Evolutionary conservation across 2,888 invertebrate genomes (phyloP).

Genomic region (Acleris laterana): DNA sequence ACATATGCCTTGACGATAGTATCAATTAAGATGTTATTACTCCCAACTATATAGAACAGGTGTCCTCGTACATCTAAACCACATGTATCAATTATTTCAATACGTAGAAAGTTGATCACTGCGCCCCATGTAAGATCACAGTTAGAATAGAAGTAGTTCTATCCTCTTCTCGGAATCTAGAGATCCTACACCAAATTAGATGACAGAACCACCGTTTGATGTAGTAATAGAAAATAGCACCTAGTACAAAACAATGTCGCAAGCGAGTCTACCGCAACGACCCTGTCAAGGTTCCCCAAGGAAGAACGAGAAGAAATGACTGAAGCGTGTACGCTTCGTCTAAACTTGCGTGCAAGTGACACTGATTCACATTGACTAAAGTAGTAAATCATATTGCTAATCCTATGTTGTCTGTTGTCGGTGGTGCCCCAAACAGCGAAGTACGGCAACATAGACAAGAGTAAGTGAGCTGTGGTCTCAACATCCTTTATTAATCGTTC

Average conservation of each 20-base stretch:
- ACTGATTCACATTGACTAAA: conserved; percentile 1
- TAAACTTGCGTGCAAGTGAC: not conserved
- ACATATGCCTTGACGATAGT: no score
- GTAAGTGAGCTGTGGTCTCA: conserved; percentile 85
- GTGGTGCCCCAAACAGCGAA: conserved; percentile 83
- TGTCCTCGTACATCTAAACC: no score
- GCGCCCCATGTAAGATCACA: no score
- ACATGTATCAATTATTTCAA: no score
- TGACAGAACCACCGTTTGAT: conserved; percentile 3
- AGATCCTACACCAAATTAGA: no score
- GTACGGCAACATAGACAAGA: conserved; percentile 79
- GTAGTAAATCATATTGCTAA: conserved; percentile 53
- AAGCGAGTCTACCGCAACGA: conserved; percentile 5
- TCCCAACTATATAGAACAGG: no score
- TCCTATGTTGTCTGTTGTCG: conserved; percentile 83
- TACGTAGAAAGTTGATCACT: no score
- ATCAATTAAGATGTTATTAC: no score
- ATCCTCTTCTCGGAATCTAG: no score
- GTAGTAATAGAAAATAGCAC: conserved; percentile 11
- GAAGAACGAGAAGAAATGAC: conserved; percentile 1
- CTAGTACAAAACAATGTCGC: no score
- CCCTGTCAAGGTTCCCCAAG: not conserved
- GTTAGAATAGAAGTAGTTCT: no score
- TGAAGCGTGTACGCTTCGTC: not conserved
- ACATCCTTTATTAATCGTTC: conserved; percentile 75